Percentiles rank a stretch among this genome's conserved stretches.
Evolutionary conservation across 2,797 vertebrate species (phyloP).

Genomic region (Rallus crepitans): DNA sequence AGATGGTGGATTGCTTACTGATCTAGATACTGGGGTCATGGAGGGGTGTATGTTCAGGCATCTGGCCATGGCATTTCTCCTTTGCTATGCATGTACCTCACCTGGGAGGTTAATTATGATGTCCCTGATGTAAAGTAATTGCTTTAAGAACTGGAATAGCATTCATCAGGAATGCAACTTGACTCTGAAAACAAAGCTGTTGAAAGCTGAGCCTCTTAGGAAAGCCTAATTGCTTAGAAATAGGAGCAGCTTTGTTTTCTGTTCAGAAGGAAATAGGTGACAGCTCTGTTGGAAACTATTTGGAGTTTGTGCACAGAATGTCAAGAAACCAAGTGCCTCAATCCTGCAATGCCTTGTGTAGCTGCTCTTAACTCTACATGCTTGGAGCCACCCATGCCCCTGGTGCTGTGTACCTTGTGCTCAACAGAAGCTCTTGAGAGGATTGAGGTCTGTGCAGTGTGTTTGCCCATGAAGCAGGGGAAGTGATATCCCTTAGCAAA

Average conservation of each 20-base stretch:
- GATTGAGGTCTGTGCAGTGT: rapidly evolving
- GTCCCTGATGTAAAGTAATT: not conserved
- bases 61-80: not conserved
- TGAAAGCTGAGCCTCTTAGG: not conserved
- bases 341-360: not conserved
- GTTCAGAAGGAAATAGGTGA: not conserved
- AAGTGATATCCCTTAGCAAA: not conserved
- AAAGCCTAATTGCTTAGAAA: not conserved
- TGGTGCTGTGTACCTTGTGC: not conserved
- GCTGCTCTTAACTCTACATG: not conserved
- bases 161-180: not conserved
- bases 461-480: not conserved
- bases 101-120: not conserved
- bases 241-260: not conserved
- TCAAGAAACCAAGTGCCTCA: not conserved
- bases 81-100: not conserved
- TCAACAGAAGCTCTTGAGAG: not conserved
- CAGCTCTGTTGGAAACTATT: not conserved
- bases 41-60: rapidly evolving
- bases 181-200: not conserved
- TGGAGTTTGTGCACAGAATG: not conserved
- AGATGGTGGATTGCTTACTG: too few relatives aligned
- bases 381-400: not conserved
- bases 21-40: too few relatives aligned
- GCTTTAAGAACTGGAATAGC: not conserved